Percentiles rank a stretch among this genome's conserved stretches.
phyloP scores from a whole-genome alignment of 2,797 vertebrate species.

The Bradypodion ventrale region DNA sequence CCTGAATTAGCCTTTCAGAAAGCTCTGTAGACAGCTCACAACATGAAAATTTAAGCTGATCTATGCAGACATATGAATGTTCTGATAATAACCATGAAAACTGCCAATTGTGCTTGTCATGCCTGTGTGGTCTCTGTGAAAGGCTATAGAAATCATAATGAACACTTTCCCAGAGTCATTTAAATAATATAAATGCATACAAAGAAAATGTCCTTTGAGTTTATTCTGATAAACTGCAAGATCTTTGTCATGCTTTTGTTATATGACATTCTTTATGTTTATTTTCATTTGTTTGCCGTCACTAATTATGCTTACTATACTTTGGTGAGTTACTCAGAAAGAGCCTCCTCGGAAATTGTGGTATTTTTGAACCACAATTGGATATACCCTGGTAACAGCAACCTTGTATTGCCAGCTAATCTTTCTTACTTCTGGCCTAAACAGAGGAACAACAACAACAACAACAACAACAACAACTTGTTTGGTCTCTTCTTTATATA shows the following conservation, averaged over 20 bases:
- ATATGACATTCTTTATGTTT: conserved; percentile 31
- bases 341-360: too few species aligned
- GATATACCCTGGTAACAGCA: too few species aligned
- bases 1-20: conserved; percentile 32
- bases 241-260: not conserved
- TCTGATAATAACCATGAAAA: conserved; percentile 35
- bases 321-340: too few species aligned
- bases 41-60: not conserved
- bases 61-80: conserved; percentile 8
- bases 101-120: not conserved
- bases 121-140: conserved; percentile 2
- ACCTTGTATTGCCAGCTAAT: too few species aligned
- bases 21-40: not conserved
- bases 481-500: not conserved
- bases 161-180: not conserved
- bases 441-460: too few species aligned
- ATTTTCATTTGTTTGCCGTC: conserved; percentile 15
- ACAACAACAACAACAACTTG: too few species aligned
- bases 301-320: conserved; percentile 30
- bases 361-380: too few species aligned
- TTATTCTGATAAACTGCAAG: conserved; percentile 5
- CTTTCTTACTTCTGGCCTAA: too few species aligned
- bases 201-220: not conserved
- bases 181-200: not conserved
- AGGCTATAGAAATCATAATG: not conserved